A percentile compares a stretch with the other conserved stretches of the same genome.
phyloP scores from a whole-genome alignment of 2,888 invertebrate species.

The Drosophila meridiana region DNA sequence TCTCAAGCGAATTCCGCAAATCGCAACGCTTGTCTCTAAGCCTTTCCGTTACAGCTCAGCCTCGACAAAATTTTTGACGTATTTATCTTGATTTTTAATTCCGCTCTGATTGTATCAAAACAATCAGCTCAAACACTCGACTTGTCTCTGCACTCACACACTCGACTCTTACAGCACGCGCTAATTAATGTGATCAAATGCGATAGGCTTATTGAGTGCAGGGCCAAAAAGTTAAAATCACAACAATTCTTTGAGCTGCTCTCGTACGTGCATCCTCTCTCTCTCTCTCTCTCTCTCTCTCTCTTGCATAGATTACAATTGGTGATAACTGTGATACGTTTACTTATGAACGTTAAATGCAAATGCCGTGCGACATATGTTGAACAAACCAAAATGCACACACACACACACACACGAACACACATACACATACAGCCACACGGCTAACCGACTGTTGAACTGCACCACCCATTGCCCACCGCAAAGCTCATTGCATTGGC shows the following conservation, averaged over 20 bases:
- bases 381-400: slow-evolving; percentile 36
- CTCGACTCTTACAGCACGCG: slow-evolving; percentile 46
- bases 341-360: slow-evolving; percentile 71
- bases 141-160: not conserved
- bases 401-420: slow-evolving; percentile 19
- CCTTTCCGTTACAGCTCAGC: slow-evolving; percentile 38
- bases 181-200: slow-evolving; percentile 61
- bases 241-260: slow-evolving; percentile 33
- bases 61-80: not conserved
- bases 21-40: slow-evolving; percentile 14
- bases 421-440: not conserved
- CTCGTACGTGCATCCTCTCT: not conserved
- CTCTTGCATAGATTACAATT: slow-evolving; percentile 44
- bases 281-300: not conserved
- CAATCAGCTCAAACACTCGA: slow-evolving; percentile 24
- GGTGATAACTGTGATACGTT: slow-evolving; percentile 65
- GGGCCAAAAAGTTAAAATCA: slow-evolving; percentile 55
- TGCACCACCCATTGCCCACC: slow-evolving; percentile 40
- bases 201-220: slow-evolving; percentile 43
- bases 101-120: slow-evolving; percentile 11
- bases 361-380: slow-evolving; percentile 52
- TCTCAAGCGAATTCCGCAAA: not conserved
- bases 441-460: slow-evolving; percentile 15
- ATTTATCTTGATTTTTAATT: slow-evolving; percentile 11
- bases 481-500: slow-evolving; percentile 59